phyloP scores from a whole-genome alignment of 2,113 vertebrate species.

The Urocitellus parryii region DNA sequence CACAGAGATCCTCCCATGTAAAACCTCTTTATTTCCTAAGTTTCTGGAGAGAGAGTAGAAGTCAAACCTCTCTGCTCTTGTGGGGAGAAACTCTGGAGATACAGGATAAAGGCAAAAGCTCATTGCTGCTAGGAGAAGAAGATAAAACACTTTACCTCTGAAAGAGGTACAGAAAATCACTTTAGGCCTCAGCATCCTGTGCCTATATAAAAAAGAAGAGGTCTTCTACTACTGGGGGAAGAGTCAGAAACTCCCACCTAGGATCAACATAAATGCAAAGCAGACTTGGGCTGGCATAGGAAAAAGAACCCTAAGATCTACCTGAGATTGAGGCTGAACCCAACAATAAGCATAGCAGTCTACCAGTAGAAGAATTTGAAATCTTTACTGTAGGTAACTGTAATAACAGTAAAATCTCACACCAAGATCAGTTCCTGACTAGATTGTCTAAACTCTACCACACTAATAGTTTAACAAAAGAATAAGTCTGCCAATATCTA shows the following conservation, averaged over 20 bases:
- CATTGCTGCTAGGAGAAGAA: neutral
- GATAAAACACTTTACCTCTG: neutral
- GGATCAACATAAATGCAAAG: neutral
- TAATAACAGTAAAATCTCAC: neutral
- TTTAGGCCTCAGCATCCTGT: neutral
- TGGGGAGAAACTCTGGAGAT: neutral
- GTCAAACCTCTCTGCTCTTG: neutral
- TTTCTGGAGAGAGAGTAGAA: neutral
- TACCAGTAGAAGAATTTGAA: neutral
- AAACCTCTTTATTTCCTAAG: constrained; percentile 17
- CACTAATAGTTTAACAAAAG: neutral
- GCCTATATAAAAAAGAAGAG: neutral
- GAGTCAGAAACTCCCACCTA: neutral
- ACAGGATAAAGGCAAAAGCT: neutral
- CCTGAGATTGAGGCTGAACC: neutral
- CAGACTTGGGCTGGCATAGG: neutral
- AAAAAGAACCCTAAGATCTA: neutral
- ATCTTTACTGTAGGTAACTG: neutral
- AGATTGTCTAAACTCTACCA: neutral
- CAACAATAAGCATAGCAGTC: neutral
- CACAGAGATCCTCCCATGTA: neutral
- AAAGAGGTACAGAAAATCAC: neutral
- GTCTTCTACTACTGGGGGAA: neutral
- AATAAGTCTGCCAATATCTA: neutral
- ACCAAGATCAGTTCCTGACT: neutral